phyloP scores from a whole-genome alignment of 2,888 invertebrate genomes.

The Plebejus anna region DNA sequence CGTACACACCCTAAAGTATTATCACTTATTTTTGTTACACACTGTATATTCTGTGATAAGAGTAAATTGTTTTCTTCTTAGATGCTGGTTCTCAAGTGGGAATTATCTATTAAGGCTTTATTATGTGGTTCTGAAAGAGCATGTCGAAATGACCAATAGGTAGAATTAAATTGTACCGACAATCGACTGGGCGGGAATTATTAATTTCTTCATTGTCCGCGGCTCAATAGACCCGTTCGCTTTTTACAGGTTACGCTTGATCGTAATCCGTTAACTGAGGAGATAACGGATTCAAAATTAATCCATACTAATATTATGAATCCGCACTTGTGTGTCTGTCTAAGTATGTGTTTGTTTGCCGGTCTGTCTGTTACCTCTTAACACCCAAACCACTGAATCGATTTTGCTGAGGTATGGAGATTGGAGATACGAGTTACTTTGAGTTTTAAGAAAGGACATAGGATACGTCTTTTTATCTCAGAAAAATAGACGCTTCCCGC shows the following conservation, averaged over 20 bases:
- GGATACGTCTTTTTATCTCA: no score
- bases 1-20: no score
- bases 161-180: conserved; percentile 68
- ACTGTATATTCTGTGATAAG: no score
- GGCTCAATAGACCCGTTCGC: conserved; percentile 27
- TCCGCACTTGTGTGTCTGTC: no score
- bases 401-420: no score
- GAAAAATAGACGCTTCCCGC: no score
- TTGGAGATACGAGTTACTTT: no score
- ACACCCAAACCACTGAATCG: no score
- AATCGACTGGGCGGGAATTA: conserved; percentile 66
- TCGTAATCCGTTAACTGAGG: background rate
- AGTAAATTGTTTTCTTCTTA: background rate
- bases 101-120: conserved; percentile 7
- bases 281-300: background rate
- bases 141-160: conserved; percentile 55
- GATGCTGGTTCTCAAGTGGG: background rate
- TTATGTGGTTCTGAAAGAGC: conserved; percentile 45
- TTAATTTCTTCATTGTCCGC: conserved; percentile 71
- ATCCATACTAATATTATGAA: no score
- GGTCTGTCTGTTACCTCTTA: background rate
- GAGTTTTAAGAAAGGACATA: no score
- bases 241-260: background rate
- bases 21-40: no score
- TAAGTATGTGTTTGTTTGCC: no score